Conservation (phyloP, 1,140 invertebrate genomes). For the Drosophila micromelanica region DNA sequence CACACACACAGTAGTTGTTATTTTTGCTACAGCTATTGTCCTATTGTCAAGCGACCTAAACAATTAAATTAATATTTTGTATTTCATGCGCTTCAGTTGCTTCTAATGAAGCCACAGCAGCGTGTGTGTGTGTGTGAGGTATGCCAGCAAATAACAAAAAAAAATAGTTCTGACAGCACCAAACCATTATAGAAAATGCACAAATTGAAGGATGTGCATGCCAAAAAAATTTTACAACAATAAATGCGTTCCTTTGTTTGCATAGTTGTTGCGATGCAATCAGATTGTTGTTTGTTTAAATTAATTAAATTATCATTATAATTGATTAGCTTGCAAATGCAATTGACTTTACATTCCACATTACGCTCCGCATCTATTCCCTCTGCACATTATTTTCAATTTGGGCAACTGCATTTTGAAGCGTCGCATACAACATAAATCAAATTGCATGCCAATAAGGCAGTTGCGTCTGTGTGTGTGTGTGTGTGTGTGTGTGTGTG, state of each 20-base stretch:
- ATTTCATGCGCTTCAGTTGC: constrained; percentile 23
- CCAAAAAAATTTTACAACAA: background rate
- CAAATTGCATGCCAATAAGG: constrained; percentile 43
- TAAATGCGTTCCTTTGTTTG: background rate
- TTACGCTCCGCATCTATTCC: background rate
- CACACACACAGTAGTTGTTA: constrained; percentile 4
- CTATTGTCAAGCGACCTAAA: constrained; percentile 26
- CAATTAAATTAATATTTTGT: constrained; percentile 46
- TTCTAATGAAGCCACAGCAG: constrained; percentile 24
- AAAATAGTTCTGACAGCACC: background rate
- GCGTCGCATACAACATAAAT: constrained; percentile 32
- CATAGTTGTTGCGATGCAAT: constrained; percentile 30
- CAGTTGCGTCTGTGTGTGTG: background rate
- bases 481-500: background rate
- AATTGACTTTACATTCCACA: constrained; percentile 14
- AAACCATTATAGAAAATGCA: constrained; percentile 1
- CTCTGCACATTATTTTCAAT: constrained; percentile 17
- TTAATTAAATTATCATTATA: constrained; percentile 74
- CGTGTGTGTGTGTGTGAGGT: background rate
- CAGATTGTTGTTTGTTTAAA: constrained; percentile 56
- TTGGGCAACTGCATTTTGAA: constrained; percentile 23
- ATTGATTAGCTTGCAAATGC: constrained; percentile 62
- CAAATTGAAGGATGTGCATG: constrained; percentile 1
- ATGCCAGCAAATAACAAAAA: background rate
- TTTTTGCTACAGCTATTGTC: background rate